Base-by-base conservation (phyloP, 2,888 invertebrate genomes). In the Salticus scenicus region DNA sequence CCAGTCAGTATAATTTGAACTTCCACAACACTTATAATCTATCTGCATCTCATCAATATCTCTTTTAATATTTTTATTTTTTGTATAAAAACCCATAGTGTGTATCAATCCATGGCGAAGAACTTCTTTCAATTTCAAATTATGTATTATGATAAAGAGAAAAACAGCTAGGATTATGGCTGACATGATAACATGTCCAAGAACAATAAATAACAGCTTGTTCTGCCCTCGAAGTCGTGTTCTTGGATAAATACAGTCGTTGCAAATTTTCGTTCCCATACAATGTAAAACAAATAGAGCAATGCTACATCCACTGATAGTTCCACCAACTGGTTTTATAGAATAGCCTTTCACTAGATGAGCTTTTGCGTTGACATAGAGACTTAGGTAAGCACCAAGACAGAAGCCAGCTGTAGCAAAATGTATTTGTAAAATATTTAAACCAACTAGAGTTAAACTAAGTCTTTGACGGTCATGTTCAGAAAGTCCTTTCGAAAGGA, bases 1-100 rank as follows among this genome's bases (percentile, higher is more conserved):
- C 66, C 66, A 66, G n/a, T 66, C 66, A 17, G 66, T 66, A 33
- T 66, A n/a, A 66, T 66, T 66, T 8, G 66, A 2, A 30, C 30
- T 66, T 17, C 66, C 66, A 14, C 66, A 66, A n/a, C 66, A 66
- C n/a, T 14, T 66, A 20, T 30, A 66, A 12, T 66, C 66, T 2
- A 66, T 66, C 31, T 66, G 66, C 2, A 66, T 30, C 4, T 66
- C 30, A n/a, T 66, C 66, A 30, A 66, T 30, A 17, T 30, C 66
- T 12, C 20, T 1, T 14, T 66, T 66, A 8, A 2, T 66, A n/a
- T 30, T n/a, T 33, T 30, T 30, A 31, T 30, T 20, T 17, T n/a
- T 17, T 12, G 31, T 5, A 30, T 66, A 66, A 4, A 31, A 20
- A 17, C 10, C 8, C 66, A 66, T 66, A n/a, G 66, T 12, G 17